Base-by-base conservation (phyloP, 2,113 vertebrate genomes). In the Melanocharis versteri region DNA sequence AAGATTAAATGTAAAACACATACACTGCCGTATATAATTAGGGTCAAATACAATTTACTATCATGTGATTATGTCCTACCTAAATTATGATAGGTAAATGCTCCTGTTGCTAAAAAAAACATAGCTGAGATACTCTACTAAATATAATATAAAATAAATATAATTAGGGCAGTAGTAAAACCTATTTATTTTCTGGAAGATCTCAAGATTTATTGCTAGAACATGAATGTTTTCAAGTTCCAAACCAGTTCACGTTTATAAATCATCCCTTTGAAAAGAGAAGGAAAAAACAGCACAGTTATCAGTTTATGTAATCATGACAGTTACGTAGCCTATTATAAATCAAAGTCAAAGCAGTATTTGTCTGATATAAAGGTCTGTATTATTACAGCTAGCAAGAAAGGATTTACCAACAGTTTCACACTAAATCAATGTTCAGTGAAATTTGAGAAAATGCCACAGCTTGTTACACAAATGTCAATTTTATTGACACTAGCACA, bases 401-500 rank as follows among this genome's bases (percentile, higher is more conserved):
- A 92, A 88, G 72, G 62, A 90, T 96, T 97, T 94, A 94, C 48
- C 82, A 93, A 97, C 94, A 83, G 10, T 94, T 92, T 95, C 81
- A 97, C 96, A 93, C 96, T 97, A 96, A 83, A 96, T 97, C 94
- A 96, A 78, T 89, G 89, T 96, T 96, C 96, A 96, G 96, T 70
- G 64, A 97, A 96, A 96, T 97, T 94, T 96, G 93, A 98, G 98
- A 98, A 98, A 98, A 98, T 97, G 96, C 97, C 96, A 95, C 97
- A 98, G 98, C 96, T 98, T 97, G 95, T 98, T 98, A 98, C 97
- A 98, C 98, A 98, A 97, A 98, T 97, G 97, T 98, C 94, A 96
- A 98, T 98, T 99, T 99, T 99, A 99, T 99, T 99, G 98, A 99
- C 98, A 98, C 98, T 98, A 98, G 98, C 98, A 98, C 97, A 98